Evolutionary conservation across 2,797 vertebrate genomes (phyloP), one percentile per base, ranked within the genome.

Genomic region (Acanthurus lineatus): DNA sequence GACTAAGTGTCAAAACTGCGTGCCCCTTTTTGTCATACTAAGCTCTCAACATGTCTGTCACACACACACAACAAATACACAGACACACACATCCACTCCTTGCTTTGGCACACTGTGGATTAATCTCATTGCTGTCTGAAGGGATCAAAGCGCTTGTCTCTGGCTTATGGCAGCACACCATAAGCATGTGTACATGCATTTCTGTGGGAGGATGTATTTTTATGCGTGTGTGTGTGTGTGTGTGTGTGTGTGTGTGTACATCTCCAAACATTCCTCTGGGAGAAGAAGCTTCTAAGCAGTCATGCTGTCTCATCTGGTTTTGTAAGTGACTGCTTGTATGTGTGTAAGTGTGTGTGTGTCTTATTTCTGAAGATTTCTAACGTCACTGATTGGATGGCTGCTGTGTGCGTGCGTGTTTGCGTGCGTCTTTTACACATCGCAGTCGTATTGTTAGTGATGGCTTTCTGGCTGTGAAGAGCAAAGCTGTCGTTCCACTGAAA

Each of bases 91-190:
- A 70, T 38, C 67, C 22, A 73, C 10, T 2, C 69, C 69, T 66
- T 62, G 51, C 69, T 75, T 80, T 86, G 82, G 85, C 82, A 88
- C 66, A 62, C 51, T 80, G 74, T 85, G 91, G 80, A 92, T 88
- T 93, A 93, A 90, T 88, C 85, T 87, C 83, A 85, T 87, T 87
- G 83, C 74, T 83, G 84, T 89, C 83, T 87, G 78, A 84, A 35
- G 53, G 83, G 89, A 93, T 93, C 89, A 92, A 88, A 92, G 89
- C n/a, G 5, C 68, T 67, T 45, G 73, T 80, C 74, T 86, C 20
- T 76, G 73, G 66, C 56, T 78, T 69, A 53, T 72, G 45, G 66
- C 64, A 80, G 77, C 59, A 12, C 61, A 63, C 60, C 84, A 84
- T 79, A 69, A 86, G 85, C 76, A 79, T 87, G 75, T 83, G 81